These are phyloP conservation scores for Hoplias malabaricus DNA, from an alignment of 2,113 vertebrate species.

Conservation along the genomic window DNA sequence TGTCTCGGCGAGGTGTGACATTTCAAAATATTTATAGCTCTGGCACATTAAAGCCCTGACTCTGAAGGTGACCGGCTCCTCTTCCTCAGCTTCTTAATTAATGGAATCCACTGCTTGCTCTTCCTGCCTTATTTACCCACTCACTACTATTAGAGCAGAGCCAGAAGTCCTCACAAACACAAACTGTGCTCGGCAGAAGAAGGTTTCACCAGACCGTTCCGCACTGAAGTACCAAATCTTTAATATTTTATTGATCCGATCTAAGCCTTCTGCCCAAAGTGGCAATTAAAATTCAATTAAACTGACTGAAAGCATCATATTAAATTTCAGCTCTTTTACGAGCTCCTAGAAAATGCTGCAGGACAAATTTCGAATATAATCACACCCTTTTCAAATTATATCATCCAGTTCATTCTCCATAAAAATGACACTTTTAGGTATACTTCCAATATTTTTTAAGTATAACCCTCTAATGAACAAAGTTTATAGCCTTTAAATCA, in stretches of 20 bases:
- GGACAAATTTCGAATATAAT: constrained; percentile 99
- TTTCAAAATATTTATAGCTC: constrained; percentile 99
- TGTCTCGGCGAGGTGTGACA: constrained; percentile 98
- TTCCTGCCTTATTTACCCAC: constrained; percentile 86
- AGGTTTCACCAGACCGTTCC: constrained; percentile 75
- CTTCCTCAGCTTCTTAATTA: constrained; percentile 92
- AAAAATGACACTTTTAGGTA: constrained; percentile 99
- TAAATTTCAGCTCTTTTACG: constrained; percentile 99
- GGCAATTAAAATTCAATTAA: constrained; percentile 99
- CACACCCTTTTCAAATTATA: constrained; percentile 99
- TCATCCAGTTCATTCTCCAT: constrained; percentile 98
- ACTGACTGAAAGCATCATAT: constrained; percentile 99
- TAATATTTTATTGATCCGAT: constrained; percentile 99
- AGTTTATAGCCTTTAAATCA: constrained; percentile 99
- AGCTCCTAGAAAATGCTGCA: constrained; percentile 98
- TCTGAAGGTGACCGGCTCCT: constrained; percentile 98
- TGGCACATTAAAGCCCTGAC: constrained; percentile 96
- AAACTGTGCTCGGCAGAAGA: constrained; percentile 60
- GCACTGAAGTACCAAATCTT: constrained; percentile 90
- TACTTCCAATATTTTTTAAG: constrained; percentile 99
- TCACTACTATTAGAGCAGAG: constrained; percentile 72
- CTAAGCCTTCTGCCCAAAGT: constrained; percentile 99
- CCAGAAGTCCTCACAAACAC: constrained; percentile 79
- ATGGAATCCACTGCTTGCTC: constrained; percentile 85
- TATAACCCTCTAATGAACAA: constrained; percentile 99